Conservation (phyloP, 2,113 vertebrate genomes). For the zebrafish (Danio rerio) region GRCz12tu NC_133186.1:32322001-32322500, state of each 20-base stretch:
- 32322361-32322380: conserved; percentile 96
- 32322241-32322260: conserved; percentile 90
- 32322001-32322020: too few species aligned
- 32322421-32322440: conserved; percentile 80
- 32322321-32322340: conserved; percentile 96
- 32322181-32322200: conserved; percentile 63
- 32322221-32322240: conserved; percentile 69
- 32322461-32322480: conserved; percentile 62
- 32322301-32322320: conserved; percentile 94
- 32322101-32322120: conserved; percentile 96
- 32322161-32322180: conserved; percentile 57
- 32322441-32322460: conserved; percentile 61
- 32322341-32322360: conserved; percentile 97
- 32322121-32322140: conserved; percentile 94
- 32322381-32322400: conserved; percentile 92
- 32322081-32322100: conserved; percentile 78
- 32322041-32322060: background rate
- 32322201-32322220: conserved; percentile 55
- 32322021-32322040: background rate
- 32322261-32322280: conserved; percentile 97
- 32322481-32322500: conserved; percentile 78
- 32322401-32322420: conserved; percentile 75
- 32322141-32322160: conserved; percentile 84
- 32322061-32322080: background rate
- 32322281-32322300: conserved; percentile 95